Evolutionary conservation across 30 jellyfish, hydroid and myxozoan species (phyloP).

Genomic region (Cassiopea andromeda): DNA sequence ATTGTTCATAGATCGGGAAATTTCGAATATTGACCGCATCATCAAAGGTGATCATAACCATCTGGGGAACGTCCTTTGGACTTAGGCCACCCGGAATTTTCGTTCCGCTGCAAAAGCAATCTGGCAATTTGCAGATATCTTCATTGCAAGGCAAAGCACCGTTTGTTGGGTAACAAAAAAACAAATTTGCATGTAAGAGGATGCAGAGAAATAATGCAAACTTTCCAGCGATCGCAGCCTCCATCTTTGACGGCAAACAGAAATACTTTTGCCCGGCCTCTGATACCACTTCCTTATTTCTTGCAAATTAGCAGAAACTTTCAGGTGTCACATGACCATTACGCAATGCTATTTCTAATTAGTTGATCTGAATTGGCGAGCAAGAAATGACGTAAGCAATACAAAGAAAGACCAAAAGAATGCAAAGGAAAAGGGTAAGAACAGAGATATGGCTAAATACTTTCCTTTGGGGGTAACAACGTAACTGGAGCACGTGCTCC

Average conservation of each 20-base stretch:
- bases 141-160: constrained; percentile 59
- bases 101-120: constrained; percentile 56
- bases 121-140: constrained; percentile 30
- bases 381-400: too few relatives aligned
- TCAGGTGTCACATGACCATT: too few relatives aligned
- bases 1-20: constrained; percentile 26
- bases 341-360: too few relatives aligned
- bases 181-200: neutral
- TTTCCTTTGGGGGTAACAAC: too few relatives aligned
- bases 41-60: constrained; percentile 75
- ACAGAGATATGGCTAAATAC: too few relatives aligned
- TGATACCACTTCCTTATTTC: too few relatives aligned
- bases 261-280: too few relatives aligned
- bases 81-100: constrained; percentile 78
- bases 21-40: constrained; percentile 68
- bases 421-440: too few relatives aligned
- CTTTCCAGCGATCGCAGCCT: neutral
- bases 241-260: neutral
- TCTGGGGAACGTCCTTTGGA: constrained; percentile 81
- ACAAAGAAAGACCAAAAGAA: too few relatives aligned
- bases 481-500: too few relatives aligned
- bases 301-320: too few relatives aligned
- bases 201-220: neutral
- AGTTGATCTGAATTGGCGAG: too few relatives aligned
- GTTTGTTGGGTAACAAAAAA: neutral